Conservation (phyloP, 2,888 invertebrate genomes). For the Cryptocephalus moraei region DNA sequence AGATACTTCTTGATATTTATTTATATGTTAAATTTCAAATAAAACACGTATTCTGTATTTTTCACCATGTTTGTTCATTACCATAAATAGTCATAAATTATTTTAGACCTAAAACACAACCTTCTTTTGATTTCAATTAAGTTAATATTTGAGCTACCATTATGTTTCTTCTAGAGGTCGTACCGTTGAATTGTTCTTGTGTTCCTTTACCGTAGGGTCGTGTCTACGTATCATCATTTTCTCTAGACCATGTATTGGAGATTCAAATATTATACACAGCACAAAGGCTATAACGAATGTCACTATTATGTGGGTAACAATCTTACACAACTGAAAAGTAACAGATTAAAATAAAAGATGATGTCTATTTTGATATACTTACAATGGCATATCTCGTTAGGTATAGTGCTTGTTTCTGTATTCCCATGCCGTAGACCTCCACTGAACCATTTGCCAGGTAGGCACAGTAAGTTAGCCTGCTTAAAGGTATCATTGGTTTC, state of each 20-base stretch:
- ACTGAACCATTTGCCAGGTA: conserved; percentile 63
- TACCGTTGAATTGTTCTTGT: conserved; percentile 2
- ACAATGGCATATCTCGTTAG: conserved; percentile 54
- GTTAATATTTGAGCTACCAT: neutral
- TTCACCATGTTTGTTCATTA: too few species aligned
- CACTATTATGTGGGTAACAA: conserved; percentile 47
- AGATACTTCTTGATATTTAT: too few species aligned
- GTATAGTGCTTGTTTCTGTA: conserved; percentile 48
- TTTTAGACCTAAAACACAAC: too few species aligned
- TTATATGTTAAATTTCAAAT: too few species aligned
- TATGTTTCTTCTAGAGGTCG: conserved; percentile 4
- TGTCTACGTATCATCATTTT: conserved; percentile 49
- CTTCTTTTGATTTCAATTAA: neutral
- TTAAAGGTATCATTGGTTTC: conserved; percentile 54
- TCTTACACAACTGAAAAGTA: conserved; percentile 43
- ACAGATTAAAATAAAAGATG: conserved; percentile 1
- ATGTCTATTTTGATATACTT: conserved; percentile 23
- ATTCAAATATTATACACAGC: conserved; percentile 58
- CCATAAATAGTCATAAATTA: too few species aligned
- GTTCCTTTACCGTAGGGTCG: conserved; percentile 2
- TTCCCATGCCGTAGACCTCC: conserved; percentile 54
- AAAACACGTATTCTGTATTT: too few species aligned
- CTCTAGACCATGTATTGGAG: conserved; percentile 61
- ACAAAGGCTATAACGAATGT: conserved; percentile 54
- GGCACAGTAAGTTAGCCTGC: conserved; percentile 61